These are phyloP conservation scores for Nephila pilipes DNA, from an alignment of 1,140 invertebrate species.

Conservation along the genomic window DNA sequence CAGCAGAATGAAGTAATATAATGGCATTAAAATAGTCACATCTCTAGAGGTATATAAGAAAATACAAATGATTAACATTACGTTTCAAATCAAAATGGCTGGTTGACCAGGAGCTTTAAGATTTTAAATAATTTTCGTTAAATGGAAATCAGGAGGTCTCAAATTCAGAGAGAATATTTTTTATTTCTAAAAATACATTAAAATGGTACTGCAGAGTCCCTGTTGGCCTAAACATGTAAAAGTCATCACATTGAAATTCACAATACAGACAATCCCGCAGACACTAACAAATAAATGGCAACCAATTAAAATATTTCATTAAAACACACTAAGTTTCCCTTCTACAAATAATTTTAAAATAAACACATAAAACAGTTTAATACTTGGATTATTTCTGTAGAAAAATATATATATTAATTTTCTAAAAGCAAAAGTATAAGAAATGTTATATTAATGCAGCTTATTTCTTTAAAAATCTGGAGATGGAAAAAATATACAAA, in stretches of 20 bases:
- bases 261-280: conserved; percentile 47
- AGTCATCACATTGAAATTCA: conserved; percentile 25
- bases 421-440: background rate
- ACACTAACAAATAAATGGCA: conserved; percentile 53
- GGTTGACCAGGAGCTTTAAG: no score
- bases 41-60: no score
- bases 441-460: no score
- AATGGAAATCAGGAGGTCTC: no score
- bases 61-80: no score
- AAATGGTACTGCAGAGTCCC: background rate
- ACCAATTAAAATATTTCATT: background rate
- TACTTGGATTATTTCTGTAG: background rate
- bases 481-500: background rate
- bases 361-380: background rate
- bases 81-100: no score
- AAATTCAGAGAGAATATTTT: background rate
- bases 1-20: no score
- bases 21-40: no score
- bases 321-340: background rate
- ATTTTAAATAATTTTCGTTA: no score
- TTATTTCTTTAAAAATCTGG: background rate
- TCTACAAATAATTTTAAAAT: background rate
- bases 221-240: conserved; percentile 54
- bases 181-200: conserved; percentile 48
- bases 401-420: background rate